These are phyloP conservation scores for Esox niger DNA, from an alignment of 2,113 vertebrate genomes.

Conservation along the genomic window DNA sequence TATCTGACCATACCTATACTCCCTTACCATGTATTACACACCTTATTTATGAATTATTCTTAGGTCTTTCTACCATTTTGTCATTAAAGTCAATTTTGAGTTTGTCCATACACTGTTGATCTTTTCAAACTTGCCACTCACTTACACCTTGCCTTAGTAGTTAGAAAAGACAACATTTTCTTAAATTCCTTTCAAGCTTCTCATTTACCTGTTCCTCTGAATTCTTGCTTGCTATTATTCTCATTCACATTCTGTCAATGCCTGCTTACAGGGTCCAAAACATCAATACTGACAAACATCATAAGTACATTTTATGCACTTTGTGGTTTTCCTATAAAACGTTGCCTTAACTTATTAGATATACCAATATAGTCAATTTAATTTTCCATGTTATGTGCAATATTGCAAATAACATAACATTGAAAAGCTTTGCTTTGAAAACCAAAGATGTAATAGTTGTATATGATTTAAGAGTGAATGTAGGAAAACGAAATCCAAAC, in stretches of 20 bases:
- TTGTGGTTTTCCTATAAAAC: conserved; percentile 7
- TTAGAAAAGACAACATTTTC: background rate
- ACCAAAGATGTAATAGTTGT: background rate
- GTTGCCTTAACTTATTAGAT: conserved; percentile 6
- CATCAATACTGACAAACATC: conserved; percentile 7
- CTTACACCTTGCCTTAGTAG: background rate
- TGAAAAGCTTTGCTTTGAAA: conserved; percentile 12
- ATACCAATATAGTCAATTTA: conserved; percentile 11
- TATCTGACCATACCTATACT: background rate
- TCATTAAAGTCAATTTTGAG: conserved; percentile 3
- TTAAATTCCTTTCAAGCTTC: background rate
- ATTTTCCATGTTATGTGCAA: background rate
- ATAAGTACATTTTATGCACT: conserved; percentile 15
- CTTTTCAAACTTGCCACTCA: background rate
- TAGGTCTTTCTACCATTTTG: background rate
- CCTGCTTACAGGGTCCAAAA: conserved; percentile 4
- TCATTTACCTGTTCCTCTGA: conserved; percentile 17
- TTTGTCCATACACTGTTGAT: too few species aligned
- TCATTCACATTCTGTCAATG: conserved; percentile 35
- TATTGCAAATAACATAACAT: background rate
- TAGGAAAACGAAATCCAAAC: background rate
- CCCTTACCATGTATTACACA: background rate
- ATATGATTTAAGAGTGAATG: background rate
- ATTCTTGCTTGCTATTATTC: too few species aligned
- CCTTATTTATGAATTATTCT: background rate